A percentile compares a stretch with the other conserved stretches of the same genome.
phyloP scores from a whole-genome alignment of 2,113 vertebrate genomes.

The Limnothrissa miodon region DNA sequence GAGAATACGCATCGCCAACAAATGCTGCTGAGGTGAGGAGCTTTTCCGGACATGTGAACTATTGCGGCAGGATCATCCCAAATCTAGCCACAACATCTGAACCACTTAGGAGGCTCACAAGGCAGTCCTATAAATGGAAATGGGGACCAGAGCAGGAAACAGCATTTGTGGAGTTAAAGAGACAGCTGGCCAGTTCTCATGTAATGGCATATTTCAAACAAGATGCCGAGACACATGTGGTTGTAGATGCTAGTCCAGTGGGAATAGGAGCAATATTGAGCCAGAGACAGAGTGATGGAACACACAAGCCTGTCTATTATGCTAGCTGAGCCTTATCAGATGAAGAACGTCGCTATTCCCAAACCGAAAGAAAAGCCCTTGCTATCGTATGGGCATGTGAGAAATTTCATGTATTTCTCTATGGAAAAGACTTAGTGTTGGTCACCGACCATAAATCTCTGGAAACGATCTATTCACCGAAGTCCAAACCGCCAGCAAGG shows the following conservation, averaged over 20 bases:
- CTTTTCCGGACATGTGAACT: not conserved
- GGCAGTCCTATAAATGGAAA: not conserved
- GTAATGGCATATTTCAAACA: not conserved
- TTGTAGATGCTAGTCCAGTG: no score
- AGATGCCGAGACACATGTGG: no score
- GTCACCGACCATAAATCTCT: not conserved
- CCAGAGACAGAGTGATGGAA: no score
- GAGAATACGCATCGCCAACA: no score
- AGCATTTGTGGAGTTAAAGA: not conserved
- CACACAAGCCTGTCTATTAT: no score
- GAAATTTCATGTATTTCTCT: conserved; percentile 19
- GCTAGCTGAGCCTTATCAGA: no score
- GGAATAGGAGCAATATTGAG: no score
- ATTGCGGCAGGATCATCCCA: no score
- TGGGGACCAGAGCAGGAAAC: not conserved
- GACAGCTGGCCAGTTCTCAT: not conserved
- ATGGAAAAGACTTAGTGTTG: conserved; percentile 3
- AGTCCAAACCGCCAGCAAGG: conserved; percentile 20
- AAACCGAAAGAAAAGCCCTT: conserved; percentile 16
- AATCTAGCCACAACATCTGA: not conserved
- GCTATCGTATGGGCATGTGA: conserved; percentile 12
- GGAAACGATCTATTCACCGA: conserved; percentile 18
- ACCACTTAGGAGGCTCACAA: not conserved
- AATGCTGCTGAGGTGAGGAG: not conserved
- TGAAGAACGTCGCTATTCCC: not conserved